phyloP scores from a whole-genome alignment of 2,888 invertebrate genomes.

The Aphidoletes aphidimyza region DNA sequence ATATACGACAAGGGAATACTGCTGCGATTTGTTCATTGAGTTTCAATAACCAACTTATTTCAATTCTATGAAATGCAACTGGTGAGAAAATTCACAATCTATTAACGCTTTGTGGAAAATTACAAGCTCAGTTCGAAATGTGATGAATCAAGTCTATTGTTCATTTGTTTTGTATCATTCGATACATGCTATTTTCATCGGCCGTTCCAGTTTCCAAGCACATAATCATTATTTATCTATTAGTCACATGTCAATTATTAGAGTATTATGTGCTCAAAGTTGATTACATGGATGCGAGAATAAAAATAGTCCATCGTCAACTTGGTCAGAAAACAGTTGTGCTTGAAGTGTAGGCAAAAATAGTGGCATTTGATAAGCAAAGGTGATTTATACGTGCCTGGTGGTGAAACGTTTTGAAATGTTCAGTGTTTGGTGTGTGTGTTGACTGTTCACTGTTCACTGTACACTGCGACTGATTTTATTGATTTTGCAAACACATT shows the following conservation, averaged over 20 bases:
- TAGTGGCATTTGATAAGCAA: too few relatives aligned
- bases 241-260: slow-evolving; percentile 12
- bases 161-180: background rate
- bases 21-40: background rate
- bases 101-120: slow-evolving; percentile 1
- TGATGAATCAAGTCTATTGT: background rate
- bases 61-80: background rate
- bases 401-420: background rate
- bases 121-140: background rate
- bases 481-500: slow-evolving; percentile 18
- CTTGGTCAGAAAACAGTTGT: too few relatives aligned
- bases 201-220: too few relatives aligned
- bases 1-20: too few relatives aligned
- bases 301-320: background rate
- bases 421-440: too few relatives aligned
- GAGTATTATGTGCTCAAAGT: slow-evolving; percentile 26
- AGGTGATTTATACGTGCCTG: slow-evolving; percentile 3
- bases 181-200: slow-evolving; percentile 4
- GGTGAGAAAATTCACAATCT: background rate
- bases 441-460: too few relatives aligned
- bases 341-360: too few relatives aligned
- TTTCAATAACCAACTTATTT: background rate
- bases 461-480: background rate
- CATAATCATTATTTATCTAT: slow-evolving; percentile 9
- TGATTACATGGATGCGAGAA: background rate